Percentiles rank a stretch among this genome's conserved stretches.
phyloP scores from a whole-genome alignment of 2,113 vertebrate genomes.

The cat (Felis catus) region DNA sequence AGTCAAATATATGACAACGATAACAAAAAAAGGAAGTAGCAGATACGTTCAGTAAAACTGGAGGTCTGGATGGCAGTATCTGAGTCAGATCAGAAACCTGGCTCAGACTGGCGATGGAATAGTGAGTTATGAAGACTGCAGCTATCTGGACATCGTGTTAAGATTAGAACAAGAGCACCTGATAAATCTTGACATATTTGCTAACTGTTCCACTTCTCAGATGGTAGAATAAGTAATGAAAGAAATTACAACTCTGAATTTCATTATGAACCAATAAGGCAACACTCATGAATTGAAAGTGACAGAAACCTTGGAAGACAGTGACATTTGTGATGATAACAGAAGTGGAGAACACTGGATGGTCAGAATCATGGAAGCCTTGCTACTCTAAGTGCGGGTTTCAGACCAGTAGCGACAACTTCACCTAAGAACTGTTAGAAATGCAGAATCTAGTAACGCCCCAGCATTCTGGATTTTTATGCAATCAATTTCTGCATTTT shows the following conservation, averaged over 20 bases:
- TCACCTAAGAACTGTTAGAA: neutral
- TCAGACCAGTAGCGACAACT: neutral
- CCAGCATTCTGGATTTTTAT: no score
- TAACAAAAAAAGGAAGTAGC: neutral
- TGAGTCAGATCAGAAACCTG: neutral
- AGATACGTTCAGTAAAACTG: neutral
- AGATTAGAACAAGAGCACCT: neutral
- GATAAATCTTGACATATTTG: neutral
- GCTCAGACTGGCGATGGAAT: neutral
- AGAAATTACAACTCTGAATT: neutral
- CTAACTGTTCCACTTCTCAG: slow-evolving; percentile 10
- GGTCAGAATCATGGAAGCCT: neutral
- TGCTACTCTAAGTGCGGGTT: neutral
- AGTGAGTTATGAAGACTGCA: neutral
- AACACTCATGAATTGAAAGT: slow-evolving; percentile 1
- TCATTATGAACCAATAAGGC: slow-evolving; percentile 33
- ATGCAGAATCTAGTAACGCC: neutral
- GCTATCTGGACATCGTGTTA: neutral
- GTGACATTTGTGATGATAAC: neutral
- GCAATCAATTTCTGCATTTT: neutral
- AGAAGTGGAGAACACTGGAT: neutral
- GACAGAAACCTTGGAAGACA: slow-evolving; percentile 32
- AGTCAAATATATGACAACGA: neutral
- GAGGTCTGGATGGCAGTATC: neutral
- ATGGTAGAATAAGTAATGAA: neutral